Percentiles rank a stretch among this genome's conserved stretches.
phyloP scores from a whole-genome alignment of 2,797 vertebrate genomes.

The Chrysocyon brachyurus region DNA sequence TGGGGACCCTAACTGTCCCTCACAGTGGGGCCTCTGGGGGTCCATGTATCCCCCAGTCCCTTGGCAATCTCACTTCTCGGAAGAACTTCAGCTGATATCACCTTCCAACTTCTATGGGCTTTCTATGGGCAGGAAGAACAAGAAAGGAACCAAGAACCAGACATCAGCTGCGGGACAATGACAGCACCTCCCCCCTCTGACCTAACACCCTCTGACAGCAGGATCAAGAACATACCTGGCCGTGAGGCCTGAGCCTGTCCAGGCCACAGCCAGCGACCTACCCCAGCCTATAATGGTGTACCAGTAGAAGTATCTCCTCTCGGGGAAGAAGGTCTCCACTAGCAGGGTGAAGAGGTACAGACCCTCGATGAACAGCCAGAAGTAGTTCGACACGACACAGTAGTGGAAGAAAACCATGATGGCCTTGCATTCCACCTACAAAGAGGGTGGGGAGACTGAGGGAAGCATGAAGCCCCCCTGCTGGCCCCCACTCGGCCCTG shows the following conservation, averaged over 20 bases:
- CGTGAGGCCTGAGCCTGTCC: neutral
- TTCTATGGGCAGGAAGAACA: neutral
- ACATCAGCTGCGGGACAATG: accelerated
- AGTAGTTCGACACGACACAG: conserved; percentile 99
- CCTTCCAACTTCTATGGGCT: neutral
- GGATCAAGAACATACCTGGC: neutral
- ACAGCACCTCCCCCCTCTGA: neutral
- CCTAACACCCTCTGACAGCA: accelerated
- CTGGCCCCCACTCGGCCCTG: accelerated
- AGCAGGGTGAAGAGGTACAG: conserved; percentile 98
- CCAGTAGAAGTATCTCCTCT: conserved; percentile 99
- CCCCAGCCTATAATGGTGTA: conserved; percentile 99
- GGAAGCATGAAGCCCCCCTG: neutral
- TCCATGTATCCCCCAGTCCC: too few relatives aligned
- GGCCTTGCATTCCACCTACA: conserved; percentile 96
- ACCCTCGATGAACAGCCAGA: conserved; percentile 99
- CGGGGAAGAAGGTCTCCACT: conserved; percentile 98
- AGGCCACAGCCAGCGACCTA: conserved; percentile 84
- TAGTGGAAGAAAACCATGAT: conserved; percentile 99
- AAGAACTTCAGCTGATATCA: neutral
- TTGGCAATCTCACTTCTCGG: neutral
- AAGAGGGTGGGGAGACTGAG: neutral
- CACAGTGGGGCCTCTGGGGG: neutral
- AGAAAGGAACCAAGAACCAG: neutral
- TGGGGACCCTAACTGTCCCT: neutral